These are phyloP conservation scores for Gila orcuttii DNA, from an alignment of 2,113 vertebrate species.

Conservation along the genomic window DNA sequence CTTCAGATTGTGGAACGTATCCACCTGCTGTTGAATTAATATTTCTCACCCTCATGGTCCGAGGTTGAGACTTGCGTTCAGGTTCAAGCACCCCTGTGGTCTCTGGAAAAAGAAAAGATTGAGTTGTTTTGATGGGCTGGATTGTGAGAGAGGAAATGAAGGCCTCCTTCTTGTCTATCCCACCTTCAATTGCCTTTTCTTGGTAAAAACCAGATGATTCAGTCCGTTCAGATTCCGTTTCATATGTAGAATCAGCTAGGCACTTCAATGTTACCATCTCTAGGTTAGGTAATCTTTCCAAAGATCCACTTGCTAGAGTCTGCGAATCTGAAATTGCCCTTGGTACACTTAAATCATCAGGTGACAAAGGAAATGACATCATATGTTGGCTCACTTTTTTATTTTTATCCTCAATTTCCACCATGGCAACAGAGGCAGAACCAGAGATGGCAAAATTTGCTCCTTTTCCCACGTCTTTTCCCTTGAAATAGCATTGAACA, in stretches of 20 bases:
- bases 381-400: not conserved
- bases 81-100: not conserved
- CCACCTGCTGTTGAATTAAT: not conserved
- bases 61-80: not conserved
- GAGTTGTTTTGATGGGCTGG: not conserved
- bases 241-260: not conserved
- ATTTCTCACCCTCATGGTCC: not conserved
- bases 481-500: not conserved
- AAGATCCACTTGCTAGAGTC: not conserved
- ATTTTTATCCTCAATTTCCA: not conserved
- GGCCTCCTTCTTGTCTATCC: not conserved
- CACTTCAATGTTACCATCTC: not conserved
- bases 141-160: not conserved
- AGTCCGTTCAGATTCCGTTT: not conserved
- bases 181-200: not conserved
- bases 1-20: not conserved
- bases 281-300: not conserved
- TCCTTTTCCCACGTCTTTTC: not conserved
- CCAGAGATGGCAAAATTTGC: not conserved
- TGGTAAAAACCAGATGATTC: slow-evolving; percentile 2
- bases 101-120: not conserved
- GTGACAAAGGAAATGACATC: slow-evolving; percentile 15
- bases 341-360: not conserved
- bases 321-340: not conserved
- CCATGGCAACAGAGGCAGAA: not conserved